Evolutionary conservation across 2,888 invertebrate species (phyloP).

Genomic region (Rhingia rostrata): DNA sequence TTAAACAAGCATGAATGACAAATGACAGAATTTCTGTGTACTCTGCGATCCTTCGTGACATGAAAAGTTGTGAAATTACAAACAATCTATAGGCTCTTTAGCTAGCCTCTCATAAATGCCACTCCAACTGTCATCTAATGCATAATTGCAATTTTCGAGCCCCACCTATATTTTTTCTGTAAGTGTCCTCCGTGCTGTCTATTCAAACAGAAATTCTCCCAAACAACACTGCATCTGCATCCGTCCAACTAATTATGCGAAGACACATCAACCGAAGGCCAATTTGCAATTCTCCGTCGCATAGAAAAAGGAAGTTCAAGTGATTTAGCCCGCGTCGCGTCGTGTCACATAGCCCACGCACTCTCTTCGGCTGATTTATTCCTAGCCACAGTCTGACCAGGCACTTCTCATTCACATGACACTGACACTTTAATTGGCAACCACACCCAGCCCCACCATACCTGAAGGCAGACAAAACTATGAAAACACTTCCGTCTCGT

Average conservation of each 20-base stretch:
- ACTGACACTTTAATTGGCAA: constrained; percentile 69
- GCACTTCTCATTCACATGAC: constrained; percentile 44
- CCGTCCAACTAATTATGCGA: constrained; percentile 45
- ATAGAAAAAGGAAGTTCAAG: constrained; percentile 61
- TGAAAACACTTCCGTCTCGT: not conserved
- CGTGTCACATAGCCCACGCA: constrained; percentile 48
- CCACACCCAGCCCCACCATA: constrained; percentile 61
- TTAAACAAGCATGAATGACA: too few relatives aligned
- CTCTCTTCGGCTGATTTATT: constrained; percentile 7
- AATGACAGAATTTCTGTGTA: too few relatives aligned
- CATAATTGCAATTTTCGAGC: not conserved
- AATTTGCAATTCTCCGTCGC: constrained; percentile 11
- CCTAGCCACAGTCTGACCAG: constrained; percentile 24
- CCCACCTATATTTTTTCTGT: constrained; percentile 8
- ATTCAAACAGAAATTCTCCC: constrained; percentile 8
- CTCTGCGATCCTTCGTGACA: not conserved
- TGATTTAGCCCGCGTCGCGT: constrained; percentile 45
- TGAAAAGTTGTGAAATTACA: not conserved
- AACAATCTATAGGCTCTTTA: not conserved
- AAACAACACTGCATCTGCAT: constrained; percentile 18
- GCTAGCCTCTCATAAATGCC: not conserved
- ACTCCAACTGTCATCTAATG: not conserved
- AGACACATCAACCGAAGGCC: constrained; percentile 41
- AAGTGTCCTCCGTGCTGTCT: not conserved
- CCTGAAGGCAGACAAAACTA: not conserved